Percentiles rank a stretch among this genome's conserved stretches.
Evolutionary conservation across 2,888 invertebrate genomes (phyloP).

Genomic region (Lamellibrachia columna): DNA sequence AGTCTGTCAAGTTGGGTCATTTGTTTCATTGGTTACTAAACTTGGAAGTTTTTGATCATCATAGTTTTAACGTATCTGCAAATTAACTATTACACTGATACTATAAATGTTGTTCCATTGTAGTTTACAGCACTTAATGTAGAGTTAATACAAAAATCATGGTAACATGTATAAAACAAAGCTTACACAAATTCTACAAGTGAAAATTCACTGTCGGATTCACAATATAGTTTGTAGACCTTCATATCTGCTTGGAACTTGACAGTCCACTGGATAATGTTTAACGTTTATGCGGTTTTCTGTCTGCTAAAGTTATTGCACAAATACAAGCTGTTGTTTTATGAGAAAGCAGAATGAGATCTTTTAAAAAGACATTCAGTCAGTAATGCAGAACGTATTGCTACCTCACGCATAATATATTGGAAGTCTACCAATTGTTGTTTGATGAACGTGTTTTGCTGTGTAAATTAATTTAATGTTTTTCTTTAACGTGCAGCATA

Average conservation of each 20-base stretch:
- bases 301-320: not conserved
- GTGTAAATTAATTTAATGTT: not conserved
- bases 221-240: not conserved
- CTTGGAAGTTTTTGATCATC: not conserved
- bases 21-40: not conserved
- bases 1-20: not conserved
- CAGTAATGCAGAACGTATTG: not conserved
- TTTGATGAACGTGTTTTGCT: constrained; percentile 1
- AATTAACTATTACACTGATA: not conserved
- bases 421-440: not conserved
- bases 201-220: no score
- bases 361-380: not conserved
- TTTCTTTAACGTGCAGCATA: not conserved
- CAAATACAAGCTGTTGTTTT: not conserved
- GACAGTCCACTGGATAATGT: not conserved
- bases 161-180: not conserved
- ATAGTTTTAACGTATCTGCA: not conserved
- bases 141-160: not conserved
- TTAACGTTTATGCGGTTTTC: not conserved
- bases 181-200: no score
- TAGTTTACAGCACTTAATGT: not conserved
- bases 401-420: constrained; percentile 10
- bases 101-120: not conserved
- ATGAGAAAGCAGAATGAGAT: not conserved
- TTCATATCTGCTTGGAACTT: not conserved